Evolutionary conservation across 2,888 invertebrate genomes (phyloP).

Genomic region (Diabrotica balteata): DNA sequence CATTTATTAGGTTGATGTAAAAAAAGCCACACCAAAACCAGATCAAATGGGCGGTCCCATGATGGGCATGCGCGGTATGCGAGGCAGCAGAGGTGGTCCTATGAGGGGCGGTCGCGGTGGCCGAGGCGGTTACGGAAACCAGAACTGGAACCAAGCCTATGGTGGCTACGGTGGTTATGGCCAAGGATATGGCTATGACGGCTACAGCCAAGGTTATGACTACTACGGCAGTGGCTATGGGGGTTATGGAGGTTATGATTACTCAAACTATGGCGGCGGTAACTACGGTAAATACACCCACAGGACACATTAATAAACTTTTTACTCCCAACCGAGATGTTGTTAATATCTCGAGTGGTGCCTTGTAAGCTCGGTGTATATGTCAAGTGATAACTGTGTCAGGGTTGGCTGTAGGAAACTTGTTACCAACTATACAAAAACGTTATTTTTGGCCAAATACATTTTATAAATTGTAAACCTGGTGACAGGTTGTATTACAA

Average conservation of each 20-base stretch:
- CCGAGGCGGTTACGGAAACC: constrained; percentile 65
- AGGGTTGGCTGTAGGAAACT: constrained; percentile 22
- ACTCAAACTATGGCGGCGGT: constrained; percentile 73
- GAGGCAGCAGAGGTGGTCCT: constrained; percentile 71
- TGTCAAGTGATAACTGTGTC: constrained; percentile 20
- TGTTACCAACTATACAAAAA: not conserved
- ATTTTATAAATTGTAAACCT: too few species aligned
- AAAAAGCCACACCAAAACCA: constrained; percentile 92
- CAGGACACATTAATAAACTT: constrained; percentile 39
- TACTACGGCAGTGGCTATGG: constrained; percentile 75
- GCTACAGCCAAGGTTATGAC: constrained; percentile 73
- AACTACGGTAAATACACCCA: constrained; percentile 78
- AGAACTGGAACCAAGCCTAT: constrained; percentile 71
- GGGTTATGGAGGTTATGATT: constrained; percentile 82
- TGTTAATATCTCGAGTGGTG: constrained; percentile 22
- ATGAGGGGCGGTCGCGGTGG: constrained; percentile 76
- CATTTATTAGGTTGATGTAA: constrained; percentile 80
- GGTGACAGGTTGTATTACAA: too few species aligned
- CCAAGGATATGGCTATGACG: constrained; percentile 60
- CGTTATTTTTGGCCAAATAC: too few species aligned
- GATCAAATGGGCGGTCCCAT: constrained; percentile 68
- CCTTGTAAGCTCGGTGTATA: constrained; percentile 32
- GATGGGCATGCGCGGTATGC: constrained; percentile 70
- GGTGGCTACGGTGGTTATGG: constrained; percentile 59
- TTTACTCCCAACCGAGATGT: constrained; percentile 20